Percentiles rank a stretch among this genome's conserved stretches.
These are phyloP conservation scores for Bombus cullumanus DNA, from an alignment of 1,140 invertebrate genomes.

Conservation along the genomic window DNA sequence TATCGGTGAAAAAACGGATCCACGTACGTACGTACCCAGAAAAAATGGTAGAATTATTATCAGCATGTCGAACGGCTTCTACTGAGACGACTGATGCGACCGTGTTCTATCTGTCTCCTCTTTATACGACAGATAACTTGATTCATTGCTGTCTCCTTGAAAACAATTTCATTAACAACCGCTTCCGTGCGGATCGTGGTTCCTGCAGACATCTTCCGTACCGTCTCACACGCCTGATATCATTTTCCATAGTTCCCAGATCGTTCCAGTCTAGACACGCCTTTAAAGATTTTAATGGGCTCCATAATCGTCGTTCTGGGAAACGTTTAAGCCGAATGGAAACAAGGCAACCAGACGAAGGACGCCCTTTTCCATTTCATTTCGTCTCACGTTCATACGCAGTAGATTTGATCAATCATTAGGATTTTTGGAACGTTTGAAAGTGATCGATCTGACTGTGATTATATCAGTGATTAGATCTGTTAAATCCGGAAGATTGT, in stretches of 20 bases:
- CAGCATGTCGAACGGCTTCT: conserved; percentile 44
- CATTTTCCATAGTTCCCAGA: conserved; percentile 34
- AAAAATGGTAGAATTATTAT: conserved; percentile 59
- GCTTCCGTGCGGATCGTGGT: conserved; percentile 53
- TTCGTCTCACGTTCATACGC: neutral
- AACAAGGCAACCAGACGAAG: neutral
- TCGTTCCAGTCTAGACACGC: neutral
- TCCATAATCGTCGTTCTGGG: neutral
- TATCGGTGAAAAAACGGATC: neutral
- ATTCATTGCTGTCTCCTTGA: conserved; percentile 62
- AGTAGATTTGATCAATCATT: neutral
- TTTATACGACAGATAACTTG: conserved; percentile 61
- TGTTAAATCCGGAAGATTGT: neutral
- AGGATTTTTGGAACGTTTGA: neutral
- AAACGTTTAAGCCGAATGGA: neutral
- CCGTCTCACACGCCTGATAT: conserved; percentile 18
- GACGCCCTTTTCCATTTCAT: neutral
- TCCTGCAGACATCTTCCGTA: conserved; percentile 53
- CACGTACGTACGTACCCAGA: conserved; percentile 43
- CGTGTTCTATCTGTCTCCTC: conserved; percentile 24
- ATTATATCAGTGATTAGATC: too few species aligned
- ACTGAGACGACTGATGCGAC: conserved; percentile 40
- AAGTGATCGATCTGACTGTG: too few species aligned
- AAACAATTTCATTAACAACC: conserved; percentile 60
- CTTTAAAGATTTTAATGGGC: neutral